Evolutionary conservation across 2,888 invertebrate species (phyloP), one percentile per base, ranked within the genome.

Genomic region (Uropetala carovei): DNA sequence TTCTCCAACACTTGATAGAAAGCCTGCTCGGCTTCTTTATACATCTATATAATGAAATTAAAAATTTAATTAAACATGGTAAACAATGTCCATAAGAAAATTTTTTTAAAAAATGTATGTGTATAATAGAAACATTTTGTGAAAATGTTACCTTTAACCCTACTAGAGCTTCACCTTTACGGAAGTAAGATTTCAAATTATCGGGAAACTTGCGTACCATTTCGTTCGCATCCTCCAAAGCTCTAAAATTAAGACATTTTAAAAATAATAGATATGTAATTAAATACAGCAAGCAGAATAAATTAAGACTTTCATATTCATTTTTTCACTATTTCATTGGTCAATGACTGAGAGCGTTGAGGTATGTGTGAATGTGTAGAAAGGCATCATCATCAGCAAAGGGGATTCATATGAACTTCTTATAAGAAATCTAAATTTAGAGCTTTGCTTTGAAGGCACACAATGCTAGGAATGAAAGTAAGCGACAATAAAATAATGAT

Each of bases 11-110:
- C 89, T 64, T 89, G 64, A n/a, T 89, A 43, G 64, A 89, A 89
- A 43, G 89, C 89, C 68, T 43, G 64, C 30, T 89, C 89, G 11
- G 89, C 89, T 68, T 89, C 89, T 64, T 89, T 89, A n/a, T 89
- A 89, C 64, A 64, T 43, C 89, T 89, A 64, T 13, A 89, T n/a
- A 89, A 59, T n/a, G 13, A 68, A 8, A 43, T 56, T 30, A 9
- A 2, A 18, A 16, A 64, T 86, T 10, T 10, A 22, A 75, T 75
- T 8, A 4, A 13, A 43, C 43, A 60, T 16, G 22, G 30, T 3
- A 56, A 16, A 16, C 18, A 83, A 57, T 83, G n/a, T n/a, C 57
- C n/a, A n/a, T 11, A 83, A 16, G 13, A 75, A 75, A 7, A 22
- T 0, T 0, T 22, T 18, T 68, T 8, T 22, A 22, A n/a, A 64